Evolutionary conservation across 2,888 invertebrate genomes (phyloP).

Genomic region (Volucella inanis): DNA sequence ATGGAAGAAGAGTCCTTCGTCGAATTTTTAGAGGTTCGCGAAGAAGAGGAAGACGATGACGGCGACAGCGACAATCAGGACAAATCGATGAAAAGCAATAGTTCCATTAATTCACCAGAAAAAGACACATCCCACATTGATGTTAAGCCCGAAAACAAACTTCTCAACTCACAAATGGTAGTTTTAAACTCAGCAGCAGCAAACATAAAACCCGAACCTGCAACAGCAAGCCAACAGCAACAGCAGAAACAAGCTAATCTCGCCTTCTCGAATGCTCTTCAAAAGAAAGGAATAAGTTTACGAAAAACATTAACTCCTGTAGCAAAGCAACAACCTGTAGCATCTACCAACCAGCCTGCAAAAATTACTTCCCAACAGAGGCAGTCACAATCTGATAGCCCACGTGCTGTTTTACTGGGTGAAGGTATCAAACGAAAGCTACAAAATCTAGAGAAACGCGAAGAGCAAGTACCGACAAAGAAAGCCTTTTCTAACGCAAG

Average conservation of each 20-base stretch:
- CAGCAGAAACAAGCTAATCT: slow-evolving; percentile 36
- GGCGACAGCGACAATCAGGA: slow-evolving; percentile 79
- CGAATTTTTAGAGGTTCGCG: slow-evolving; percentile 82
- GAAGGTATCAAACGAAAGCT: slow-evolving; percentile 24
- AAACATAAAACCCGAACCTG: slow-evolving; percentile 24
- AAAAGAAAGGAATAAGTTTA: slow-evolving; percentile 81
- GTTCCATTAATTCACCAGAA: slow-evolving; percentile 78
- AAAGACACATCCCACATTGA: slow-evolving; percentile 76
- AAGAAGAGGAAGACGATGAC: slow-evolving; percentile 80
- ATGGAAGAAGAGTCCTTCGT: slow-evolving; percentile 81
- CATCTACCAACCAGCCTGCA: background rate
- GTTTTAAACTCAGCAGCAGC: slow-evolving; percentile 20
- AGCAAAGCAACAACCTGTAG: slow-evolving; percentile 32
- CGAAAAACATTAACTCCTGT: slow-evolving; percentile 77
- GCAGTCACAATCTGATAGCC: slow-evolving; percentile 16
- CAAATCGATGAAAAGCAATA: slow-evolving; percentile 77
- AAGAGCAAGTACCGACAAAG: slow-evolving; percentile 30
- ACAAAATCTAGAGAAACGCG: slow-evolving; percentile 29
- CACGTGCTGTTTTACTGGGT: slow-evolving; percentile 4
- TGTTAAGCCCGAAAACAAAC: slow-evolving; percentile 52
- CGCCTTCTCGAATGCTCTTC: slow-evolving; percentile 76
- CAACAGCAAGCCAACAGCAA: slow-evolving; percentile 10
- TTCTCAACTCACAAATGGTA: slow-evolving; percentile 61
- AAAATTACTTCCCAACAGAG: slow-evolving; percentile 34
- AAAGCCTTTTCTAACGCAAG: background rate